phyloP scores from a whole-genome alignment of 2,113 vertebrate genomes.

The Hippocampus zosterae region DNA sequence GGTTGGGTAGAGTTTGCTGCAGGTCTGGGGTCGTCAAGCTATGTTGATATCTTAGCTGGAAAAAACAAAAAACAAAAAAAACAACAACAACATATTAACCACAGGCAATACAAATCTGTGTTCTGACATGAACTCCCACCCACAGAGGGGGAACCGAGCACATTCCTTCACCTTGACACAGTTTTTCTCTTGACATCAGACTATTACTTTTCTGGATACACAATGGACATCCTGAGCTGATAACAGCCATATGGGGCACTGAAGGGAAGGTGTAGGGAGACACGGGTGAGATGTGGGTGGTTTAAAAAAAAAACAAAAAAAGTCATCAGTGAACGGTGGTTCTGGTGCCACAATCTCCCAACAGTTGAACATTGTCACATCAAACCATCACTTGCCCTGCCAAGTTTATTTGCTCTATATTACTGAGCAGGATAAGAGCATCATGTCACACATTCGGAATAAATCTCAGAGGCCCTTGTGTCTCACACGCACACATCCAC shows the following conservation, averaged over 20 bases:
- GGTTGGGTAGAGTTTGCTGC: constrained; percentile 93
- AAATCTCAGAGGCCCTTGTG: constrained; percentile 44
- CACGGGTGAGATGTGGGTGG: constrained; percentile 45
- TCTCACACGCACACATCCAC: constrained; percentile 31
- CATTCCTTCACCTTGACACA: constrained; percentile 57
- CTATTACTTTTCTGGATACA: constrained; percentile 55
- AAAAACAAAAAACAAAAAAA: constrained; percentile 35
- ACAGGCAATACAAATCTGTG: constrained; percentile 21
- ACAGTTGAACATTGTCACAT: constrained; percentile 44
- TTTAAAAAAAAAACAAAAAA: constrained; percentile 32
- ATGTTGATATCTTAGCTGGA: constrained; percentile 93
- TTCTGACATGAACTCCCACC: constrained; percentile 36
- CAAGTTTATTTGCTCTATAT: constrained; percentile 60
- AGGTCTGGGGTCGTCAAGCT: constrained; percentile 92
- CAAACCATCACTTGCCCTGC: constrained; percentile 26
- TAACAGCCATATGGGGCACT: constrained; percentile 49
- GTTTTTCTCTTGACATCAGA: constrained; percentile 32
- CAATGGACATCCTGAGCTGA: constrained; percentile 49
- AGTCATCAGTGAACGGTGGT: constrained; percentile 15
- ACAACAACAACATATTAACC: constrained; percentile 36
- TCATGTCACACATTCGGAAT: constrained; percentile 50
- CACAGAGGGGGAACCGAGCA: constrained; percentile 28
- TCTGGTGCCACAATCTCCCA: constrained; percentile 37
- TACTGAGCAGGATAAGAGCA: constrained; percentile 56
- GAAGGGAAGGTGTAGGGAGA: constrained; percentile 50